Percentiles rank a stretch among this genome's conserved stretches.
Evolutionary conservation across 2,888 invertebrate genomes (phyloP).

Genomic region (Maniola hyperantus): DNA sequence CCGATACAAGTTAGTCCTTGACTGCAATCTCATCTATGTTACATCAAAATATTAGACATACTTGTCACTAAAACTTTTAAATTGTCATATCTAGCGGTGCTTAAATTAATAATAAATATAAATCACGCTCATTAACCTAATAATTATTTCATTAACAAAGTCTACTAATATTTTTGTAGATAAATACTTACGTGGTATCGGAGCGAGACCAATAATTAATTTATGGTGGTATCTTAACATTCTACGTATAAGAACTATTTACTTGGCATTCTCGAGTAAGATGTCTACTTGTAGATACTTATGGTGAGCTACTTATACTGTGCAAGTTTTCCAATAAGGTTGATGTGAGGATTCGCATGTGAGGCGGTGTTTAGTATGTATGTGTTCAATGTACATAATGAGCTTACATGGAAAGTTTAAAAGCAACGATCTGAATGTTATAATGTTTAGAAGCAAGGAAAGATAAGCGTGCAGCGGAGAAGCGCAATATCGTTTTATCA

Average conservation of each 20-base stretch:
- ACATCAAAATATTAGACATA: too few species aligned
- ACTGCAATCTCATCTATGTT: too few species aligned
- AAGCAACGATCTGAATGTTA: conserved; percentile 4
- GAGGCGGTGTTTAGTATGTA: conserved; percentile 6
- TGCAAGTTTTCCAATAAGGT: conserved; percentile 6
- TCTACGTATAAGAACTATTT: conserved; percentile 17
- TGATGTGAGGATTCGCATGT: conserved; percentile 16
- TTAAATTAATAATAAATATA: too few species aligned
- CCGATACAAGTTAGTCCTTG: too few species aligned
- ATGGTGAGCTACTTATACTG: conserved; percentile 19
- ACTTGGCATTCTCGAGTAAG: conserved; percentile 1
- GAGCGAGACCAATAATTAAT: too few species aligned
- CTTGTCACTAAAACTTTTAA: too few species aligned
- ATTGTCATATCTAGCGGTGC: too few species aligned
- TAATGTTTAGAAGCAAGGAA: neutral
- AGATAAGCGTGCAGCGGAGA: neutral
- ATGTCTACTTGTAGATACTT: conserved; percentile 17
- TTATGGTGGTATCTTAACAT: neutral
- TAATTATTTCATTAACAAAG: too few species aligned
- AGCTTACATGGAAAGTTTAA: conserved; percentile 18
- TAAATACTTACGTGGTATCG: too few species aligned
- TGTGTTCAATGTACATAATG: conserved; percentile 9
- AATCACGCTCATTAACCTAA: too few species aligned
- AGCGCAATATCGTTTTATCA: neutral
- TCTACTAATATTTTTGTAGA: too few species aligned